These are phyloP conservation scores for Heterodera filipjevi DNA, from an alignment of 2,888 invertebrate species.

Conservation along the genomic window DNA sequence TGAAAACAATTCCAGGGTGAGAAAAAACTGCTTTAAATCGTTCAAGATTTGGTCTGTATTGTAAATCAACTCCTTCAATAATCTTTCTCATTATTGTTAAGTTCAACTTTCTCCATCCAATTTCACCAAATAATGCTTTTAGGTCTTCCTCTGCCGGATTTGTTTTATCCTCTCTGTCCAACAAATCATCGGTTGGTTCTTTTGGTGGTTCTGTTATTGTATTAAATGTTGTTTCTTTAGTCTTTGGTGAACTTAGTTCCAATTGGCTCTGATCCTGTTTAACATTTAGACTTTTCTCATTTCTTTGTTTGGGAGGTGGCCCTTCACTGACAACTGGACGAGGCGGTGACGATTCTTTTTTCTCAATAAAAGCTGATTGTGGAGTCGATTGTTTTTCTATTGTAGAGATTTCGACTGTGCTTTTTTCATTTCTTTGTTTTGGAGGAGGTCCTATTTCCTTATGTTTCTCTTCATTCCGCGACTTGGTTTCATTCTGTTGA, in stretches of 20 bases:
- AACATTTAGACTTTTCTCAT: background rate
- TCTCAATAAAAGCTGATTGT: background rate
- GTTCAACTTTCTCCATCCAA: background rate
- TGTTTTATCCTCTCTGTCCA: background rate
- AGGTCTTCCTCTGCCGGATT: background rate
- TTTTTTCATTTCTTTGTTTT: background rate
- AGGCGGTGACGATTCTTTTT: background rate
- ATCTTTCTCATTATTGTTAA: background rate
- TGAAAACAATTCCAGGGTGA: background rate
- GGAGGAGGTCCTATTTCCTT: background rate
- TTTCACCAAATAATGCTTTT: background rate
- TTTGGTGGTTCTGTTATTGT: background rate
- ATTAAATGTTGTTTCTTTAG: background rate
- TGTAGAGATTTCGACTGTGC: background rate
- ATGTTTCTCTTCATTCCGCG: background rate
- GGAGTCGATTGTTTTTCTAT: background rate
- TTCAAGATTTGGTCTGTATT: background rate
- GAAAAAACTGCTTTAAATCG: conserved; percentile 8
- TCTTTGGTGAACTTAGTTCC: background rate
- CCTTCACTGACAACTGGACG: background rate
- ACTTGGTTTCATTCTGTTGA: background rate
- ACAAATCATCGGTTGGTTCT: background rate
- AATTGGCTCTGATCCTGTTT: background rate
- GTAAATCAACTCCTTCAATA: background rate
- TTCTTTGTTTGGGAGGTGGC: background rate